Conservation (phyloP, 2,113 vertebrate genomes). For the Tragelaphus scriptus region DNA sequence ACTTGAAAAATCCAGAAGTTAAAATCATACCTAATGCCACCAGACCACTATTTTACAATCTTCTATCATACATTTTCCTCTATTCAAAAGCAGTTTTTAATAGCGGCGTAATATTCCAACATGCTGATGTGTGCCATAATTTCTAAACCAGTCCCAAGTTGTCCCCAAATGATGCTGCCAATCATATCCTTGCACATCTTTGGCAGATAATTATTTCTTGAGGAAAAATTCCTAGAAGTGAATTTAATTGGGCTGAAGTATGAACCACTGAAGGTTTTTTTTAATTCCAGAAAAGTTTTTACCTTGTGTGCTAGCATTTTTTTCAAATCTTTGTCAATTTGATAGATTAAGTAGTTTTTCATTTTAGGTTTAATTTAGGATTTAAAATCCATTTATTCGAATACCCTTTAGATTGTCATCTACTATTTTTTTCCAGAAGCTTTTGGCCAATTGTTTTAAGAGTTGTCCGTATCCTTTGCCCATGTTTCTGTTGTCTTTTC, state of each 20-base stretch:
- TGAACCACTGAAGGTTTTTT: neutral
- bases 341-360: neutral
- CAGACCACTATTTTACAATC: neutral
- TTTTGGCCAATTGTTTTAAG: neutral
- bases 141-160: neutral
- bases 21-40: neutral
- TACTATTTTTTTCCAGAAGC: neutral
- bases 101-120: neutral
- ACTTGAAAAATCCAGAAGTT: neutral
- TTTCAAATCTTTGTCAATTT: slow-evolving; percentile 1
- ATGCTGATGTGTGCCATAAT: neutral
- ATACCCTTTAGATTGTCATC: neutral
- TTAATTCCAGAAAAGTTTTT: neutral
- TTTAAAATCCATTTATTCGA: neutral
- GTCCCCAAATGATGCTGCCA: neutral
- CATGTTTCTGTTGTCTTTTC: neutral
- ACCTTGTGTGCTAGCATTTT: neutral
- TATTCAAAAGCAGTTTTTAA: slow-evolving; percentile 26
- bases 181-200: neutral
- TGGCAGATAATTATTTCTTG: neutral
- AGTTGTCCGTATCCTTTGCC: neutral
- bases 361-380: neutral
- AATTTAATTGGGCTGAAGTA: neutral
- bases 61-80: neutral
- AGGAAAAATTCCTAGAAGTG: neutral